These are phyloP conservation scores for Ephestia elutella DNA, from an alignment of 1,140 invertebrate species.

Conservation along the genomic window DNA sequence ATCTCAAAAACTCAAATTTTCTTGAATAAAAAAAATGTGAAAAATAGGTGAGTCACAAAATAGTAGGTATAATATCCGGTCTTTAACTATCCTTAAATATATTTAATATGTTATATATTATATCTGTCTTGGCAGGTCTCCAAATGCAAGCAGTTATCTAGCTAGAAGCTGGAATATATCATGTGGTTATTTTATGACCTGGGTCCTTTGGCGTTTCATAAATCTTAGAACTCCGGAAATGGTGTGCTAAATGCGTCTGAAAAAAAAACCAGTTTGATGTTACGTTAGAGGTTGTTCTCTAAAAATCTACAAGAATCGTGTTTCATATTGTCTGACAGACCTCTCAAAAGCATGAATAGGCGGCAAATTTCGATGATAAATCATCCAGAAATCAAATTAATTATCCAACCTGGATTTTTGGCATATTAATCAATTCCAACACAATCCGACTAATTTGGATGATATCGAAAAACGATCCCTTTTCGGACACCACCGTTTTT, in stretches of 20 bases:
- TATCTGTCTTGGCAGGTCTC: neutral
- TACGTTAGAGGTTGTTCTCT: too few relatives aligned
- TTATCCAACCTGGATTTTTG: neutral
- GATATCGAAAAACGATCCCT: conserved; percentile 24
- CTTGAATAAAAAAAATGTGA: neutral
- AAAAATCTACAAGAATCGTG: neutral
- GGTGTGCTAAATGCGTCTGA: neutral
- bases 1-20: too few relatives aligned
- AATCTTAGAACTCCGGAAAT: neutral
- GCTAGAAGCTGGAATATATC: neutral
- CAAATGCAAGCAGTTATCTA: neutral
- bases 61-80: too few relatives aligned
- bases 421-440: conserved; percentile 18
- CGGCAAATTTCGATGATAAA: neutral
- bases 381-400: conserved; percentile 4
- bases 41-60: too few relatives aligned
- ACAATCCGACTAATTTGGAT: conserved; percentile 17
- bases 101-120: too few relatives aligned
- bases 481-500: conserved; percentile 9
- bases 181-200: neutral
- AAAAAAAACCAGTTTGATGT: neutral
- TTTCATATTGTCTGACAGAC: neutral
- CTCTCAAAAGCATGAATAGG: neutral
- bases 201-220: neutral
- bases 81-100: too few relatives aligned